Evolutionary conservation across 1,140 invertebrate genomes (phyloP).

Genomic region (Cyrtorhinus lividipennis): DNA sequence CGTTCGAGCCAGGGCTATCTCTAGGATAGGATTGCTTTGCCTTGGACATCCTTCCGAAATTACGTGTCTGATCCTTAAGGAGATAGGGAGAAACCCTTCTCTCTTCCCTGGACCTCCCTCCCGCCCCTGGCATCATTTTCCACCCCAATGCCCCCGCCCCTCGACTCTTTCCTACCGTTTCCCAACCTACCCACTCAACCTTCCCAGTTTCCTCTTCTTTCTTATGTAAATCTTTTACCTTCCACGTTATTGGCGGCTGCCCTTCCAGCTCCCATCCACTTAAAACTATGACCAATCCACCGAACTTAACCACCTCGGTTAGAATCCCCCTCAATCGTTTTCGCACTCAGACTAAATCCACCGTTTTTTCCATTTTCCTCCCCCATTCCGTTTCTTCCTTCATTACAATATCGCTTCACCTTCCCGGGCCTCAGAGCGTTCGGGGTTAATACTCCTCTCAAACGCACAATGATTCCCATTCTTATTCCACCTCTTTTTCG

Average conservation of each 20-base stretch:
- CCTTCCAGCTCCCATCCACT: background rate
- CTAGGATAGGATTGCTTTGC: conserved; percentile 6
- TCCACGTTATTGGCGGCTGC: background rate
- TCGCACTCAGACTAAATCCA: background rate
- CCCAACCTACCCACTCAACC: background rate
- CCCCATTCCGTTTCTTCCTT: background rate
- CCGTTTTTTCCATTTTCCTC: background rate
- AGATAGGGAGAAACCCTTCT: background rate
- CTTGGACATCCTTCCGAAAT: background rate
- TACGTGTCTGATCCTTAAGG: conserved; percentile 8
- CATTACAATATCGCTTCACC: background rate
- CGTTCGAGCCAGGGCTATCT: background rate
- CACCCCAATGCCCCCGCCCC: background rate
- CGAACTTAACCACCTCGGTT: background rate
- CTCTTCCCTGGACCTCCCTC: background rate
- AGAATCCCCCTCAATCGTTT: background rate
- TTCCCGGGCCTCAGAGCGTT: no score
- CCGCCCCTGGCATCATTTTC: background rate
- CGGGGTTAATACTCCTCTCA: no score
- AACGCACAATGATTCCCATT: background rate
- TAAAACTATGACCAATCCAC: background rate
- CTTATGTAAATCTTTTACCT: background rate
- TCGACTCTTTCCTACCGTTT: background rate
- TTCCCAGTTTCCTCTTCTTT: background rate
- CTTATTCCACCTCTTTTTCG: background rate